Evolutionary conservation across 2,113 vertebrate genomes (phyloP).

Genomic region (Saiga tatarica): DNA sequence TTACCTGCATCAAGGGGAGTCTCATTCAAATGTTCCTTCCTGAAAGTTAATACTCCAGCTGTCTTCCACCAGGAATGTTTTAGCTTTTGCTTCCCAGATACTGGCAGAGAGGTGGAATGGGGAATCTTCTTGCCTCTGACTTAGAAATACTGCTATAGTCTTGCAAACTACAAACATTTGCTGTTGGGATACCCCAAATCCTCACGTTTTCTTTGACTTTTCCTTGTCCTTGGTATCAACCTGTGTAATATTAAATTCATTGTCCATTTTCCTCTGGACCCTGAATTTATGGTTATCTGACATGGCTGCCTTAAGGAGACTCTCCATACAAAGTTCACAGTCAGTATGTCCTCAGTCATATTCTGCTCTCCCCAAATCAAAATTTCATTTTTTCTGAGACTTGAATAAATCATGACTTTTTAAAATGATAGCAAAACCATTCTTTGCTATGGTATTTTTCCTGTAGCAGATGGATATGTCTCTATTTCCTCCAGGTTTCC

Average conservation of each 20-base stretch:
- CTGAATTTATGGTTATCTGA: background rate
- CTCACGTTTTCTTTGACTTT: background rate
- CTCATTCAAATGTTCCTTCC: background rate
- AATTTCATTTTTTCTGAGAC: background rate
- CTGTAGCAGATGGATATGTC: constrained; percentile 32
- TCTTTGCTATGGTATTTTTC: background rate
- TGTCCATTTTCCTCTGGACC: background rate
- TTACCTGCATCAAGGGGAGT: background rate
- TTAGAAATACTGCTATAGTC: background rate
- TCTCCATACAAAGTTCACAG: background rate
- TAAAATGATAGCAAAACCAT: background rate
- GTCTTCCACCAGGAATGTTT: background rate
- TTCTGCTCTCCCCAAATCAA: background rate
- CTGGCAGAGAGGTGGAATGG: background rate
- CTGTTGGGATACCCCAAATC: background rate
- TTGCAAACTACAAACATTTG: background rate
- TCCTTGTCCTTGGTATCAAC: background rate
- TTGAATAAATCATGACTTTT: background rate
- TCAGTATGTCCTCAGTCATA: background rate
- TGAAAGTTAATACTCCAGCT: background rate
- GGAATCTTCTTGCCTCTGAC: background rate
- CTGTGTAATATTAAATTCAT: background rate
- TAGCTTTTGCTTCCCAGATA: background rate
- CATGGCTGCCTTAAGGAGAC: background rate
- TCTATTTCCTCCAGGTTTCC: constrained; percentile 18